Percentiles rank a stretch among this genome's conserved stretches.
These are phyloP conservation scores for Hypothenemus hampei DNA, from an alignment of 1,140 invertebrate genomes.

Conservation along the genomic window DNA sequence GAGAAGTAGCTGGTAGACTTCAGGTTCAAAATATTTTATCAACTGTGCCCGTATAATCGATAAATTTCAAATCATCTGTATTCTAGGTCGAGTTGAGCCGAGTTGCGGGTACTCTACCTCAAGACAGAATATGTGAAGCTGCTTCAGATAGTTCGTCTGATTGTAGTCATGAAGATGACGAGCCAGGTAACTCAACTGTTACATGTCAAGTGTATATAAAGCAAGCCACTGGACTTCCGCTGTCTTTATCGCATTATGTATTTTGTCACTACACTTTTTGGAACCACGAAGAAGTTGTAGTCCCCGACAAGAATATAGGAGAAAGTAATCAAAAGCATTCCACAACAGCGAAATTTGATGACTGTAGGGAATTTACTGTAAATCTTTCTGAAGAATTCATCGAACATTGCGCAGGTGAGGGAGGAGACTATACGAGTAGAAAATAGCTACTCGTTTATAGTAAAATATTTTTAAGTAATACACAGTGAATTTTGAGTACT, in stretches of 20 bases:
- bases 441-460: no score
- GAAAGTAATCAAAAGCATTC: slow-evolving; percentile 45
- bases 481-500: no score
- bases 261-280: slow-evolving; percentile 97
- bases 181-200: slow-evolving; percentile 51
- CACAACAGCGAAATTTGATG: slow-evolving; percentile 72
- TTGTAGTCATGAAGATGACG: slow-evolving; percentile 56
- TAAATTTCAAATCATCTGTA: neutral
- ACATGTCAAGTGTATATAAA: slow-evolving; percentile 79
- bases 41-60: neutral
- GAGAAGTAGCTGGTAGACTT: slow-evolving; percentile 85
- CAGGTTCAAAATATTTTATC: slow-evolving; percentile 52
- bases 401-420: slow-evolving; percentile 80
- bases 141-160: slow-evolving; percentile 72
- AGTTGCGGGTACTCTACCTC: slow-evolving; percentile 76
- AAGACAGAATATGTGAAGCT: slow-evolving; percentile 79
- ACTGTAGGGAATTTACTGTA: slow-evolving; percentile 80
- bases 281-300: slow-evolving; percentile 74
- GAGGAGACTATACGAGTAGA: no score
- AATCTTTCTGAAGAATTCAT: slow-evolving; percentile 93
- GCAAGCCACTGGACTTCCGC: slow-evolving; percentile 87
- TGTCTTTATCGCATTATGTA: slow-evolving; percentile 91
- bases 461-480: no score
- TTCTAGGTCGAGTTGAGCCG: slow-evolving; percentile 78
- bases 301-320: slow-evolving; percentile 59